Evolutionary conservation across 2,113 vertebrate species (phyloP), one percentile per base, ranked within the genome.

Genomic region (Lathamus discolor): DNA sequence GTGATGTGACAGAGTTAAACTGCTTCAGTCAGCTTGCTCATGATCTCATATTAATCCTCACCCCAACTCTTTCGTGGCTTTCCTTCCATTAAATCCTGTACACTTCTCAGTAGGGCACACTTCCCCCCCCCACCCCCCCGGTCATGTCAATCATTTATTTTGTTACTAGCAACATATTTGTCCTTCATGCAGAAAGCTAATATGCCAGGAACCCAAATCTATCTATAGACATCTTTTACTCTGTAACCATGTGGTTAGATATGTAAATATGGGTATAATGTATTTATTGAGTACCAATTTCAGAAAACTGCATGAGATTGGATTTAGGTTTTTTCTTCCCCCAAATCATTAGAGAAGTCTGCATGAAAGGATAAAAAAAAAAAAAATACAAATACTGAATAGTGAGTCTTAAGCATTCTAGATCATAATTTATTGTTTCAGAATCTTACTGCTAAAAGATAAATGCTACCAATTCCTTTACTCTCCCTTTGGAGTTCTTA

Each of bases 111-210:
- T 19, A 35, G 33, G 6, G 51, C 17, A 46, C 7, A 19, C 63
- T 41, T 1, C 7, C 17, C 7, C 7, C 7, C 17, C 17, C 7
- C 7, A 7, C 17, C 17, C 4, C 44, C 8, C 10, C 15, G 11
- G 23, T 70, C 2, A 37, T 3, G 2, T 61, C 22, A 46, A 1
- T 64, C 4, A 43, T 76, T 72, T 61, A 9, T 76, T 88, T 76
- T 80, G 7, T 70, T 81, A 28, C 31, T 61, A 27, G 29, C 23
- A 82, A 48, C 5, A 3, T 46, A 43, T 25, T 91, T 83, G 3
- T 72, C 89, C 35, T 61, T 82, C 18, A 6, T 78, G 10, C 48
- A 61, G 11, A 11, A 64, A 75, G 17, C 19, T 70, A 49, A 25
- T 80, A 74, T 77, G 25, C 28, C 25, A 72, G 43, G n/a, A 82